phyloP scores from a whole-genome alignment of 2,888 invertebrate genomes.

The Halictus ligatus region DNA sequence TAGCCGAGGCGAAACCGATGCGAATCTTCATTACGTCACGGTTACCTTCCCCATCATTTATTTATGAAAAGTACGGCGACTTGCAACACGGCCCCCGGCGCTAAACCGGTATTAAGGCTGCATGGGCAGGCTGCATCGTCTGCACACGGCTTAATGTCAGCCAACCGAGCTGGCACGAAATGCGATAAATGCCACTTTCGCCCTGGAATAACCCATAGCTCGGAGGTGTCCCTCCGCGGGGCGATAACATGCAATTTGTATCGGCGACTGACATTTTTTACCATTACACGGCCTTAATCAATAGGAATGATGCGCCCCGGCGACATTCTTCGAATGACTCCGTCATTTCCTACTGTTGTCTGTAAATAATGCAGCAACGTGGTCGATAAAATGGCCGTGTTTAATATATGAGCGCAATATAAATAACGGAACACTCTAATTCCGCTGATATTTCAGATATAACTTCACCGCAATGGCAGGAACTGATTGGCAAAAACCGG shows the following conservation, averaged over 20 bases:
- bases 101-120: slow-evolving; percentile 63
- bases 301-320: not conserved
- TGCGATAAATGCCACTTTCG: slow-evolving; percentile 67
- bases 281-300: not conserved
- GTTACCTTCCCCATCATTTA: slow-evolving; percentile 50
- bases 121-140: slow-evolving; percentile 55
- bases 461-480: not conserved
- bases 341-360: not conserved
- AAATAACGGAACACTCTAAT: slow-evolving; percentile 14
- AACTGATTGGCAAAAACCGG: not conserved
- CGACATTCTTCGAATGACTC: not conserved
- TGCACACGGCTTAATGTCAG: slow-evolving; percentile 63
- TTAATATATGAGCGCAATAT: not conserved
- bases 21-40: slow-evolving; percentile 28
- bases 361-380: not conserved
- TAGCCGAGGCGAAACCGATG: slow-evolving; percentile 2
- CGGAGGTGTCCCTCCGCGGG: slow-evolving; percentile 25
- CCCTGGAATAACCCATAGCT: slow-evolving; percentile 57
- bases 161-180: slow-evolving; percentile 61
- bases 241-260: slow-evolving; percentile 40
- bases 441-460: not conserved
- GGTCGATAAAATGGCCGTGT: not conserved
- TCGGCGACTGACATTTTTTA: slow-evolving; percentile 1
- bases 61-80: slow-evolving; percentile 41
- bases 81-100: slow-evolving; percentile 32